These are phyloP conservation scores for Anoncus sp. DNA, from an alignment of 2,888 invertebrate genomes.

Conservation along the genomic window DNA sequence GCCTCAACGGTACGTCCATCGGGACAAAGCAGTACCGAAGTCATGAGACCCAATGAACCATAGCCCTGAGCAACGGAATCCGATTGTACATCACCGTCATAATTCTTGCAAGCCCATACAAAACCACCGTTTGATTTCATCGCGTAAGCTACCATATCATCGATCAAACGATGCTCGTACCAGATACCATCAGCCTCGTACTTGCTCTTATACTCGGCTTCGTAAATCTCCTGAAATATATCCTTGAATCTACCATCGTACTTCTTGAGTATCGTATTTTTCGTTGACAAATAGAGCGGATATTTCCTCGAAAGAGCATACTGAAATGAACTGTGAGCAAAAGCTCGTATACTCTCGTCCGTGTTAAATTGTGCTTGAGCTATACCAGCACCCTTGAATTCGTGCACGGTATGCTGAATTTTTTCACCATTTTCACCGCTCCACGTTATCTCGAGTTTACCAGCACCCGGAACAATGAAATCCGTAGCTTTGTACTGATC, in stretches of 20 bases:
- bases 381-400: slow-evolving; percentile 95
- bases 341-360: slow-evolving; percentile 95
- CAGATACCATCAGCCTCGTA: slow-evolving; percentile 95
- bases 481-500: slow-evolving; percentile 99
- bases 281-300: slow-evolving; percentile 97
- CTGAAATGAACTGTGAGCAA: slow-evolving; percentile 97
- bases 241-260: slow-evolving; percentile 99
- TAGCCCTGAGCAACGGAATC: slow-evolving; percentile 99
- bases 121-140: slow-evolving; percentile 99
- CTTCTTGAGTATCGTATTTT: slow-evolving; percentile 98
- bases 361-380: slow-evolving; percentile 99
- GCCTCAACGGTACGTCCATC: slow-evolving; percentile 99
- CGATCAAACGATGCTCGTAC: slow-evolving; percentile 99
- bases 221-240: slow-evolving; percentile 98
- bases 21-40: slow-evolving; percentile 97
- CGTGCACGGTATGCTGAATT: slow-evolving; percentile 91
- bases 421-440: slow-evolving; percentile 87
- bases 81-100: slow-evolving; percentile 99
- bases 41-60: slow-evolving; percentile 99
- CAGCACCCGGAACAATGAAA: slow-evolving; percentile 96
- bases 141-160: slow-evolving; percentile 99
- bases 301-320: slow-evolving; percentile 93
- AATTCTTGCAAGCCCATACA: slow-evolving; percentile 99
- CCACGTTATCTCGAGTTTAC: slow-evolving; percentile 94
- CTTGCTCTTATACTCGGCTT: slow-evolving; percentile 92